Base-by-base conservation (phyloP, 2,113 vertebrate species). In the Tragulus kanchil region DNA sequence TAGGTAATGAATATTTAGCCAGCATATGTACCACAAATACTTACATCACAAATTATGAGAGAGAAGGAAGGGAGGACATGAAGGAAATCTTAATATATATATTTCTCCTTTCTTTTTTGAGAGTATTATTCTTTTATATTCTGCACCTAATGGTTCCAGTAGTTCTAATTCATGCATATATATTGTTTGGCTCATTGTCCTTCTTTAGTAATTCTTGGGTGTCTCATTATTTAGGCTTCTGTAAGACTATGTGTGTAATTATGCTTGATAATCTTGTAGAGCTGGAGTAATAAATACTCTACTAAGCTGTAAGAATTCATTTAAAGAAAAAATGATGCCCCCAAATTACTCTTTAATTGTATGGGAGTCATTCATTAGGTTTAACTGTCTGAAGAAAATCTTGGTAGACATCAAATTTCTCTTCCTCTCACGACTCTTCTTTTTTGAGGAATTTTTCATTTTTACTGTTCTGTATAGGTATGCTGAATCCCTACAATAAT, bases 171-270 rank as follows among this genome's bases (percentile, higher is more conserved):
- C 61, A 69, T 5, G 45, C n/a, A 1, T 78, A 13, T 79, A n/a
- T 78, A 77, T 23, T 42, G 7, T 75, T 88, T 92, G 56, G 16
- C 21, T 88, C 15, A 17, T 25, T 83, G 42, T 69, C 61, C 54
- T 69, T 78, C 25, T 31, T 54, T 71, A 28, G 52, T 79, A 61
- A 85, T 28, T 85, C 45, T 90, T 85, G 26, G 19, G 48, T 42
- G 11, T 96, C 69, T 93, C 71, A 62, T 89, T 61, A 79, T 71
- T 93, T 93, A 64, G 61, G 23, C 54, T 58, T 56, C 12, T 56
- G 21, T 69, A 16, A 23, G n/a, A 77, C 48, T 21, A 0, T 67
- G 23, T 93, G 12, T 79, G 11, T 65, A 67, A 84, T 77, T 67
- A 45, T 69, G 15, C 21, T 59, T 77, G 23, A 71, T 89, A 69